These are phyloP conservation scores for Drosophila murphyi DNA, from an alignment of 1,140 invertebrate genomes.

Conservation along the genomic window DNA sequence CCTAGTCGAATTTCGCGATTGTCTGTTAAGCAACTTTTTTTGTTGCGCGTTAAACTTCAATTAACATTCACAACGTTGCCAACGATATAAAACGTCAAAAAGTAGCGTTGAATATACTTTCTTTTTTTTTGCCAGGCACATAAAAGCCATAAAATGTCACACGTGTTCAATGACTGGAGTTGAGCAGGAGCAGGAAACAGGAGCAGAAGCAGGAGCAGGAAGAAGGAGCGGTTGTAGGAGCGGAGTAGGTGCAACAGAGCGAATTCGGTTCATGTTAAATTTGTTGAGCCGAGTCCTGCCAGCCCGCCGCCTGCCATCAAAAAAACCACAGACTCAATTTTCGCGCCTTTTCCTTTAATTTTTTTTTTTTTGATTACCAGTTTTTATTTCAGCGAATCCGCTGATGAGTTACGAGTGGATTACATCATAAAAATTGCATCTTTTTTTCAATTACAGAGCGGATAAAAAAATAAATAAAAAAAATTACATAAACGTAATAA, in stretches of 20 bases:
- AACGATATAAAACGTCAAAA: slow-evolving; percentile 47
- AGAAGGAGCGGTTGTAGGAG: neutral
- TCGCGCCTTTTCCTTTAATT: slow-evolving; percentile 27
- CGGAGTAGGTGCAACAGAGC: slow-evolving; percentile 1
- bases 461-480: slow-evolving; percentile 20
- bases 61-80: slow-evolving; percentile 54
- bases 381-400: slow-evolving; percentile 64
- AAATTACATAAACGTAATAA: slow-evolving; percentile 41
- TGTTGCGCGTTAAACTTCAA: slow-evolving; percentile 49
- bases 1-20: neutral
- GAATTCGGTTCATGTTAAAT: slow-evolving; percentile 40
- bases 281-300: slow-evolving; percentile 34
- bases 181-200: neutral
- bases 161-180: slow-evolving; percentile 32
- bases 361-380: slow-evolving; percentile 67
- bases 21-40: slow-evolving; percentile 21
- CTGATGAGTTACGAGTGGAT: slow-evolving; percentile 61
- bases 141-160: slow-evolving; percentile 66
- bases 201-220: neutral
- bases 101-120: slow-evolving; percentile 55
- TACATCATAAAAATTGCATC: slow-evolving; percentile 77
- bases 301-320: slow-evolving; percentile 34
- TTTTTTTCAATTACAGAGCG: slow-evolving; percentile 66
- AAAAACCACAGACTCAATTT: slow-evolving; percentile 74
- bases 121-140: slow-evolving; percentile 43